Evolutionary conservation across 92 coral and sea anemone genomes (phyloP).

Genomic region (Palythoa heliodiscus): DNA sequence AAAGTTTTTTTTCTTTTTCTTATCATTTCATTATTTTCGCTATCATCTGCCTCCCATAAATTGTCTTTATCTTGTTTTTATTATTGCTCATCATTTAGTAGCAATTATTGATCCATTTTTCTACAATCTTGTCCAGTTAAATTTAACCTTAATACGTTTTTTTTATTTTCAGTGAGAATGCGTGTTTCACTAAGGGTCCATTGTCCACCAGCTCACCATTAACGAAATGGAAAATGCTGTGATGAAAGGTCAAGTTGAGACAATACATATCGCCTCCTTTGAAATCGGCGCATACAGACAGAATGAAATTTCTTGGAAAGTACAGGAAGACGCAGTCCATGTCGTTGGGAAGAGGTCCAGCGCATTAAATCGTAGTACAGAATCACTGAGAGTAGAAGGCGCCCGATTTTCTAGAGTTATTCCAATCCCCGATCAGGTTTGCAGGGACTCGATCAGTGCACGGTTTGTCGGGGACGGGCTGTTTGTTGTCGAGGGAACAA

Average conservation of each 20-base stretch:
- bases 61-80: not conserved
- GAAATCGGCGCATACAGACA: constrained; percentile 42
- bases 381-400: constrained; percentile 26
- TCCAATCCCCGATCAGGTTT: constrained; percentile 39
- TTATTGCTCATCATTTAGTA: not conserved
- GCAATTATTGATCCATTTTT: not conserved
- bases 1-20: constrained; percentile 9
- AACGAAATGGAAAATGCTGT: not conserved
- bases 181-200: not conserved
- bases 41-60: constrained; percentile 9
- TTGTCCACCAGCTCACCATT: not conserved
- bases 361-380: not conserved
- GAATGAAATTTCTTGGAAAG: constrained; percentile 39
- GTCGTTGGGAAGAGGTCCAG: constrained; percentile 22
- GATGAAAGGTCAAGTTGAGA: constrained; percentile 21
- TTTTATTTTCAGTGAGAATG: not conserved
- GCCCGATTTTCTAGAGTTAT: constrained; percentile 34
- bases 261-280: constrained; percentile 32
- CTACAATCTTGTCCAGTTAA: too few species aligned
- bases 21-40: not conserved
- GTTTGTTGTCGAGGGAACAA: constrained; percentile 38
- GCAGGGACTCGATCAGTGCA: constrained; percentile 19
- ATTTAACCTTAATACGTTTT: too few species aligned
- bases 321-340: constrained; percentile 14
- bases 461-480: constrained; percentile 33